Percentiles rank a stretch among this genome's conserved stretches.
These are phyloP conservation scores for Steromphala cineraria DNA, from an alignment of 2,888 invertebrate genomes.

Conservation along the genomic window DNA sequence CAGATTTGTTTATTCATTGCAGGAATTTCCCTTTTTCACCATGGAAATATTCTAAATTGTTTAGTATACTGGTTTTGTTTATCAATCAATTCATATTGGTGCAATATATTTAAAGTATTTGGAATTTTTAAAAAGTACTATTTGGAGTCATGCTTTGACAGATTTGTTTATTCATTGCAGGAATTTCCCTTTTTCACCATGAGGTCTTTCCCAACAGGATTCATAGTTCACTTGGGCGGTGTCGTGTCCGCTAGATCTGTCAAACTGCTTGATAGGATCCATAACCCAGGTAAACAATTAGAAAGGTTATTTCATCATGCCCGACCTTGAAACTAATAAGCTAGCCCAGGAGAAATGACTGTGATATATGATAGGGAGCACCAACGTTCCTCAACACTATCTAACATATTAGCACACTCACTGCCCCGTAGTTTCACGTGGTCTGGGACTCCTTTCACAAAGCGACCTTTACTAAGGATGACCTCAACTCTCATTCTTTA, in stretches of 20 bases:
- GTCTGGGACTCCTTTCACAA: too few species aligned
- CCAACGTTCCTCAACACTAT: too few species aligned
- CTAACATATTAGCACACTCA: too few species aligned
- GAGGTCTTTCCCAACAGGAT: conserved; percentile 90
- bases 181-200: conserved; percentile 97
- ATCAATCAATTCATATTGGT: neutral
- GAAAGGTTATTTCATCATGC: neutral
- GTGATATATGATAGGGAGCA: too few species aligned
- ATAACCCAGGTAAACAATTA: conserved; percentile 79
- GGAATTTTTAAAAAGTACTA: too few species aligned
- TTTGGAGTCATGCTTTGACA: too few species aligned
- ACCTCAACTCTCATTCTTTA: too few species aligned
- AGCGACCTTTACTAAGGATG: too few species aligned
- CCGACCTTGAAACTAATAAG: neutral
- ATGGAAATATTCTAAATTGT: conserved; percentile 58
- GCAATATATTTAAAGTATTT: too few species aligned
- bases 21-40: conserved; percentile 95
- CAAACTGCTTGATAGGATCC: conserved; percentile 87
- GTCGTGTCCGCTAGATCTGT: conserved; percentile 89
- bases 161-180: conserved; percentile 48
- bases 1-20: conserved; percentile 23
- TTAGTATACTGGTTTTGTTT: neutral
- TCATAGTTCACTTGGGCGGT: conserved; percentile 91
- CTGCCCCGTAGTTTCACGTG: too few species aligned
- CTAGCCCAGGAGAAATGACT: neutral